These are phyloP conservation scores for Actinernus sp. DNA, from an alignment of 92 coral and sea anemone species.

Conservation along the genomic window DNA sequence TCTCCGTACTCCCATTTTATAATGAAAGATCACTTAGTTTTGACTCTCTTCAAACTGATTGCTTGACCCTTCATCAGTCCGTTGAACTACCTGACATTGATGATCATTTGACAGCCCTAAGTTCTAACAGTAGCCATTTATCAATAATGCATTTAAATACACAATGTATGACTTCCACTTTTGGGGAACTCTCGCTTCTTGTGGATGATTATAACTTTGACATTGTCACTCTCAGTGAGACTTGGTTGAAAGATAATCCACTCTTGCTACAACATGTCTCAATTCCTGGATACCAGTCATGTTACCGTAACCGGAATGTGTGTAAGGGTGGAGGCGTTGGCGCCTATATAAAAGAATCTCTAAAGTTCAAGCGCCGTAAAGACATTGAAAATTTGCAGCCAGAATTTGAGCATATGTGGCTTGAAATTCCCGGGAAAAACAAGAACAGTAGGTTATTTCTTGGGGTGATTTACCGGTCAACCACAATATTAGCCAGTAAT, in stretches of 20 bases:
- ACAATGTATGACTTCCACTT: conserved; percentile 37
- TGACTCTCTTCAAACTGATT: too few relatives aligned
- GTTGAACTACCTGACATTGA: conserved; percentile 17
- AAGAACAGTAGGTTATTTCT: conserved; percentile 47
- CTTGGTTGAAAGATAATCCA: conserved; percentile 47
- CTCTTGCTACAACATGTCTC: conserved; percentile 25
- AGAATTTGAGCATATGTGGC: conserved; percentile 42
- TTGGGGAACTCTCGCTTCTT: conserved; percentile 3
- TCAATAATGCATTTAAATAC: conserved; percentile 29
- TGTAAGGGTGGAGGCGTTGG: conserved; percentile 43
- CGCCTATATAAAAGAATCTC: conserved; percentile 24
- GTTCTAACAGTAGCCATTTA: background rate
- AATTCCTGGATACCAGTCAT: conserved; percentile 20
- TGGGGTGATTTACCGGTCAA: conserved; percentile 34
- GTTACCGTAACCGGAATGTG: conserved; percentile 26
- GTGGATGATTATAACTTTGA: conserved; percentile 20
- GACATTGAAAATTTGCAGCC: conserved; percentile 34
- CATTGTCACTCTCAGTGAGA: conserved; percentile 21
- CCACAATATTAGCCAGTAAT: conserved; percentile 20
- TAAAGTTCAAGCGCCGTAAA: conserved; percentile 36
- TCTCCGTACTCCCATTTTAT: conserved; percentile 31
- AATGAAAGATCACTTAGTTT: too few relatives aligned
- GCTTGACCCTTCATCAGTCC: too few relatives aligned
- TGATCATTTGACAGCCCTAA: background rate
- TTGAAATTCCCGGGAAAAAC: conserved; percentile 47